A percentile compares a stretch with the other conserved stretches of the same genome.
Evolutionary conservation across 92 coral and sea anemone genomes (phyloP).

Genomic region (Heteractis magnifica): DNA sequence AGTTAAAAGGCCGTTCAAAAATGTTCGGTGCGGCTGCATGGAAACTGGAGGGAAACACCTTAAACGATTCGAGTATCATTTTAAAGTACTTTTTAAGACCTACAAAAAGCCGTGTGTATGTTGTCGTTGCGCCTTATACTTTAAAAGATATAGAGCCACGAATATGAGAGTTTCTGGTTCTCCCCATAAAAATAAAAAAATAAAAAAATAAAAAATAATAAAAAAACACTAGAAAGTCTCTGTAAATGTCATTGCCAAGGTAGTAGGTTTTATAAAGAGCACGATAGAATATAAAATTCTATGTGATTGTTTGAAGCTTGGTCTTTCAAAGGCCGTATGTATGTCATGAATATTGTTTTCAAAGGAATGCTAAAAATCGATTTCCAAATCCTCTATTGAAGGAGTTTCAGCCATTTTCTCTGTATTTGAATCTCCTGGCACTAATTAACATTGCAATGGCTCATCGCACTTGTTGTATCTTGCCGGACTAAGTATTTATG

Average conservation of each 20-base stretch:
- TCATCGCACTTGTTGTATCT: no score
- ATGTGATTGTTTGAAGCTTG: background rate
- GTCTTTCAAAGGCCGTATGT: background rate
- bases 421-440: no score
- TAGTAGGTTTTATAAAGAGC: background rate
- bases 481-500: no score
- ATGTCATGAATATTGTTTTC: background rate
- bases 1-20: no score
- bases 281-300: background rate
- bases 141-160: background rate
- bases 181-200: no score
- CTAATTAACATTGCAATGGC: no score
- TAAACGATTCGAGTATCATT: background rate
- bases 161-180: background rate
- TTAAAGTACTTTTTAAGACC: background rate
- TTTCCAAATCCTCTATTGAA: no score
- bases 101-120: background rate
- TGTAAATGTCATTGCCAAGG: background rate
- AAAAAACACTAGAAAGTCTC: background rate
- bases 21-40: no score
- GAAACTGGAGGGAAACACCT: no score
- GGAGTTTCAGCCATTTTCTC: no score
- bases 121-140: background rate
- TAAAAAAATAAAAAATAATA: no score
- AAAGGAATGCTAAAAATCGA: no score